Conservation (phyloP, 2,113 vertebrate species). For the Stomatorhinus ivindoensis region DNA sequence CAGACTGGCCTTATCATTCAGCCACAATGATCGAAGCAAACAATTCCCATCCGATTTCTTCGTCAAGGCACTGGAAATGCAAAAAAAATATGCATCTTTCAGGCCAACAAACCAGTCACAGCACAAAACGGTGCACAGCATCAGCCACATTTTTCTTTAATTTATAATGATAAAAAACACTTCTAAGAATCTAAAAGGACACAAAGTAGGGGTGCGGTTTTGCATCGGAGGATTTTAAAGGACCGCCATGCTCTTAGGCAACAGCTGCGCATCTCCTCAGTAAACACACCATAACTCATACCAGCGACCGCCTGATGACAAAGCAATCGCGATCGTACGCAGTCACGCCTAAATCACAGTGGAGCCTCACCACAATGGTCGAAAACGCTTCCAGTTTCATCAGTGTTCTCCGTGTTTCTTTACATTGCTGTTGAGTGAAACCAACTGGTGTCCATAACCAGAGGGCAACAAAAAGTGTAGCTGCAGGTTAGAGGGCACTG, state of each 20-base stretch:
- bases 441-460: not conserved
- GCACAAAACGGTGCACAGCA: not conserved
- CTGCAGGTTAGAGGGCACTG: not conserved
- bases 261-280: not conserved
- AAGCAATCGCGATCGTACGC: not conserved
- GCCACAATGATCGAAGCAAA: not conserved
- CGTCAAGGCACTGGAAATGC: not conserved
- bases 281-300: not conserved
- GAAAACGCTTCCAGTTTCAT: not conserved
- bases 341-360: not conserved
- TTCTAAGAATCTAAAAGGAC: not conserved
- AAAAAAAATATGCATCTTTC: not conserved
- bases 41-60: not conserved
- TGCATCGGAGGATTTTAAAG: not conserved
- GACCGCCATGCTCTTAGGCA: not conserved
- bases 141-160: not conserved
- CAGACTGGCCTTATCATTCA: not conserved
- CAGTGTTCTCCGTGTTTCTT: not conserved
- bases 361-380: not conserved
- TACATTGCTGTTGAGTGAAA: not conserved
- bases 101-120: not conserved
- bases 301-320: not conserved
- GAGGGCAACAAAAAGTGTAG: not conserved
- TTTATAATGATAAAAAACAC: not conserved
- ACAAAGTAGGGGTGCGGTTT: not conserved